Percentiles rank a stretch among this genome's conserved stretches.
Evolutionary conservation across 2,797 vertebrate genomes (phyloP).

Genomic region (Australoheros facetus): DNA sequence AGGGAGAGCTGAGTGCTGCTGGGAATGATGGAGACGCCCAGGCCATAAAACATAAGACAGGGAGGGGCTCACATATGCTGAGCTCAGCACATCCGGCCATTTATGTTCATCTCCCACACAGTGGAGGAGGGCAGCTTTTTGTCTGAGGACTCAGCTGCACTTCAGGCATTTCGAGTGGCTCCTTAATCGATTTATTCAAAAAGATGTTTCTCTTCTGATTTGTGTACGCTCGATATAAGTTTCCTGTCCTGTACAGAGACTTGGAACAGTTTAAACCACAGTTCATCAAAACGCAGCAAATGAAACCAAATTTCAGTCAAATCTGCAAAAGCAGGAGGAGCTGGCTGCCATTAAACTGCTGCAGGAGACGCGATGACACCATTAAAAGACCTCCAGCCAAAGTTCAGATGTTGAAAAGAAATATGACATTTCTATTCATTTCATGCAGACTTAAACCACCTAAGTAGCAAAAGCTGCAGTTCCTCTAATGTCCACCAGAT

Average conservation of each 20-base stretch:
- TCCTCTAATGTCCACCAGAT: background rate
- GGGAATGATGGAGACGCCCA: slow-evolving; percentile 19
- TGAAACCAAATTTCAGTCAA: background rate
- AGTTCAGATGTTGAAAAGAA: background rate
- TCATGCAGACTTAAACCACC: background rate
- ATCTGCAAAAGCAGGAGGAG: background rate
- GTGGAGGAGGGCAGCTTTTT: background rate
- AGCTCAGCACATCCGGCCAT: slow-evolving; percentile 45
- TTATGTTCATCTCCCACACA: background rate
- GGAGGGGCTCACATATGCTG: slow-evolving; percentile 29
- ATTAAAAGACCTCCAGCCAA: background rate
- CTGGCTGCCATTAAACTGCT: too few species aligned
- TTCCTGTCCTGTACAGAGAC: background rate
- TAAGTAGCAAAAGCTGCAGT: background rate
- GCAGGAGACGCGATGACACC: too few species aligned
- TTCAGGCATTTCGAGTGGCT: background rate
- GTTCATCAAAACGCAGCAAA: background rate
- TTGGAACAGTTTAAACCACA: background rate
- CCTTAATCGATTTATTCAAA: background rate
- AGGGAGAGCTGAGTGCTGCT: slow-evolving; percentile 1
- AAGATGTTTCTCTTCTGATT: background rate
- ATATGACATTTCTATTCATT: background rate
- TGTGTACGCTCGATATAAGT: too few species aligned
- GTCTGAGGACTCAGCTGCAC: background rate
- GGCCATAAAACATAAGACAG: slow-evolving; percentile 20